A percentile compares a stretch with the other conserved stretches of the same genome.
phyloP scores from a whole-genome alignment of 2,113 vertebrate species.

The Forbesichthys papilliferus region DNA sequence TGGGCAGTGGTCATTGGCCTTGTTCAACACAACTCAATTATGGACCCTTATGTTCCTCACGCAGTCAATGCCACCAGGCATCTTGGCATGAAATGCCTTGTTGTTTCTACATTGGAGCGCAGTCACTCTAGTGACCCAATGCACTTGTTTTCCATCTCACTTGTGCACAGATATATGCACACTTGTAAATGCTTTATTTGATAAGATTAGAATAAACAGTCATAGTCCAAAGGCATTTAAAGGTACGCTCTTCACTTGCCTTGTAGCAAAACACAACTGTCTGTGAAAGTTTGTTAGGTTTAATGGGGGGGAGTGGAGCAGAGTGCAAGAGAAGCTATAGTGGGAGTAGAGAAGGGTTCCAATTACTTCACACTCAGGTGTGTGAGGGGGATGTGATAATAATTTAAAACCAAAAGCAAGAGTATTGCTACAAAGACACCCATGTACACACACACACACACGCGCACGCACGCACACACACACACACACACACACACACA shows the following conservation, averaged over 20 bases:
- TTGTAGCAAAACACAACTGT: too few species aligned
- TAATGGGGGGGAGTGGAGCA: too few species aligned
- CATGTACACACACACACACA: background rate
- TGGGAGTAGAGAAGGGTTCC: too few species aligned
- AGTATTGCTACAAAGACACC: background rate
- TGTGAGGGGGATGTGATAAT: too few species aligned
- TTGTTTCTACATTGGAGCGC: background rate
- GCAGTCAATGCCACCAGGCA: conserved; percentile 55
- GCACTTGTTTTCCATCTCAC: conserved; percentile 6
- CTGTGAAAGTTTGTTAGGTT: too few species aligned
- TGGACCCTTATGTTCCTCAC: conserved; percentile 56
- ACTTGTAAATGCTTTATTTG: conserved; percentile 12
- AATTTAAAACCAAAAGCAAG: too few species aligned
- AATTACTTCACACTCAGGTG: too few species aligned
- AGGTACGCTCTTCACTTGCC: background rate
- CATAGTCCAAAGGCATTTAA: background rate
- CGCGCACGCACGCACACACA: background rate
- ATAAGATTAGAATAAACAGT: conserved; percentile 11
- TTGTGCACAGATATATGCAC: background rate
- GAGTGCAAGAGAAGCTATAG: too few species aligned
- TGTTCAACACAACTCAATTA: conserved; percentile 72
- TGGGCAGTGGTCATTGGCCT: conserved; percentile 54
- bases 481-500: background rate
- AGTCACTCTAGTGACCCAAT: conserved; percentile 3
- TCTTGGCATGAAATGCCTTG: conserved; percentile 45